phyloP scores from a whole-genome alignment of 2,797 vertebrate species.

The Momotus momota region DNA sequence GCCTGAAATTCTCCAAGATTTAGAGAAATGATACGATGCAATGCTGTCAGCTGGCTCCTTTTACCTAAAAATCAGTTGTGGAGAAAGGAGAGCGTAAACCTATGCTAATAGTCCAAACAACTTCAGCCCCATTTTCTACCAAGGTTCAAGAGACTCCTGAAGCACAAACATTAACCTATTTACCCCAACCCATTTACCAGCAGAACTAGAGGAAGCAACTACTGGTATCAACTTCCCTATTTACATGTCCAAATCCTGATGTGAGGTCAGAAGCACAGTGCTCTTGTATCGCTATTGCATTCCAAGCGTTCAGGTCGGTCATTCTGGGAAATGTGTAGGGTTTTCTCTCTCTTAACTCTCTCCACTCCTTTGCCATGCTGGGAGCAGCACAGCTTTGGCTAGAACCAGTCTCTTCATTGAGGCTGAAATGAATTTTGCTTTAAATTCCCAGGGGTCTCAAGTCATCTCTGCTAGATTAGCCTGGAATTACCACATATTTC shows the following conservation, averaged over 20 bases:
- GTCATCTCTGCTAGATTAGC: not conserved
- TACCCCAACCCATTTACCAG: not conserved
- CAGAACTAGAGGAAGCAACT: not conserved
- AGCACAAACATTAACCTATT: not conserved
- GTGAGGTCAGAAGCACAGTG: not conserved
- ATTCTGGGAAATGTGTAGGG: fast-evolving
- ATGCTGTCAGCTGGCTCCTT: not conserved
- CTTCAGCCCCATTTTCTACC: not conserved
- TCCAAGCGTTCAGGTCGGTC: not conserved
- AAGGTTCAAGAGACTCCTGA: not conserved
- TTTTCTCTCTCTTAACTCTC: not conserved
- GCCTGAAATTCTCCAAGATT: not conserved
- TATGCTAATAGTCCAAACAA: not conserved
- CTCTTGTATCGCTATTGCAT: not conserved
- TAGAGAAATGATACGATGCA: not conserved
- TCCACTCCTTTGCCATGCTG: not conserved
- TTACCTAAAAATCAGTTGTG: not conserved
- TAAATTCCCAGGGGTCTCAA: not conserved
- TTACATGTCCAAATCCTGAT: not conserved
- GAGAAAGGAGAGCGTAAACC: not conserved
- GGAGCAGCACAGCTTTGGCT: not conserved
- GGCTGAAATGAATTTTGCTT: not conserved
- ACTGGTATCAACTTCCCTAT: not conserved
- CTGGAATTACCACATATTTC: not conserved
- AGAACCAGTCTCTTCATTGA: not conserved